Percentiles rank a stretch among this genome's conserved stretches.
Evolutionary conservation across 1,140 invertebrate genomes (phyloP).

Genomic region (Pseudomyrmex sp.): DNA sequence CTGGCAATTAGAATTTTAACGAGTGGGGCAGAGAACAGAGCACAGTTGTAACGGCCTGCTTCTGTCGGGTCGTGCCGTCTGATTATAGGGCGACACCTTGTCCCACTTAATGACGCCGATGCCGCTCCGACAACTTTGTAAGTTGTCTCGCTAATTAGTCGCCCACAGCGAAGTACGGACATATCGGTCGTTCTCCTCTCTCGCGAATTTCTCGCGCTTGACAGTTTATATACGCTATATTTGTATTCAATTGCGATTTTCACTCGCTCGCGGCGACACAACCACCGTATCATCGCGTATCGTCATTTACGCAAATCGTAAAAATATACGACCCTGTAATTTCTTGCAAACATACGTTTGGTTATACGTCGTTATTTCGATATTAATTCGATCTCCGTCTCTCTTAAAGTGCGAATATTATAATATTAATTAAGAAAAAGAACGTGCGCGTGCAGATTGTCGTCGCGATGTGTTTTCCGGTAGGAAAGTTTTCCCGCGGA

Average conservation of each 20-base stretch:
- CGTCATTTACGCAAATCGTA: neutral
- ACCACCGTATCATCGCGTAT: too few relatives aligned
- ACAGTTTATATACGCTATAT: neutral
- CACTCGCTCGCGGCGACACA: too few relatives aligned
- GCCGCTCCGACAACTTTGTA: slow-evolving; percentile 67
- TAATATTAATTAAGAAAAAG: too few relatives aligned
- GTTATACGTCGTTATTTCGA: too few relatives aligned
- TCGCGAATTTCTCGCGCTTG: neutral
- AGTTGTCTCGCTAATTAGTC: slow-evolving; percentile 51
- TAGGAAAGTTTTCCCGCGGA: slow-evolving; percentile 50
- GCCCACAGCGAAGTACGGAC: slow-evolving; percentile 58
- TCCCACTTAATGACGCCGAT: slow-evolving; percentile 65
- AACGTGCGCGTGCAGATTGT: slow-evolving; percentile 7
- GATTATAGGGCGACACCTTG: slow-evolving; percentile 42
- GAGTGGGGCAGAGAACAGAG: neutral
- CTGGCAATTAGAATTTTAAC: neutral
- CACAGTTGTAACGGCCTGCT: neutral
- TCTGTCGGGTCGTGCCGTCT: slow-evolving; percentile 53
- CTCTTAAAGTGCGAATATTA: too few relatives aligned
- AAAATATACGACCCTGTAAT: neutral
- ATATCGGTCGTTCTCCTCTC: slow-evolving; percentile 47
- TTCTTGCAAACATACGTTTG: too few relatives aligned
- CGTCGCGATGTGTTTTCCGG: slow-evolving; percentile 62
- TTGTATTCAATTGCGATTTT: neutral
- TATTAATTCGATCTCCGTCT: too few relatives aligned